phyloP scores from a whole-genome alignment of 2,888 invertebrate species.

The Philaethria dido region DNA sequence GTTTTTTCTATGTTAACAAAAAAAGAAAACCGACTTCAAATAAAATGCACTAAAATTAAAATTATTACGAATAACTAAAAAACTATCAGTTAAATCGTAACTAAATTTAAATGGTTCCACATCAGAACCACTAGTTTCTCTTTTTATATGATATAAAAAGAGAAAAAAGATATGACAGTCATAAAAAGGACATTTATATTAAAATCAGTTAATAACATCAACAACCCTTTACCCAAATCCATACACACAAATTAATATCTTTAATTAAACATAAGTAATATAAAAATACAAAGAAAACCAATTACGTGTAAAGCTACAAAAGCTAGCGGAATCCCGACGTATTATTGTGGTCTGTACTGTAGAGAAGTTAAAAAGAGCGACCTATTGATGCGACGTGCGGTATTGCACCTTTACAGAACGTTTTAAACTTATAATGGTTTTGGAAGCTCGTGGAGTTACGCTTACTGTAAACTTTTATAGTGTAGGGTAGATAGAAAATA shows the following conservation, averaged over 20 bases:
- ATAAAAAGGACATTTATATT: no score
- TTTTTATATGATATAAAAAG: no score
- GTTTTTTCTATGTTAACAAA: no score
- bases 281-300: neutral
- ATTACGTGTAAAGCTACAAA: slow-evolving; percentile 1
- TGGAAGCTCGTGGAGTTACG: slow-evolving; percentile 10
- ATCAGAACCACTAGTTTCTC: no score
- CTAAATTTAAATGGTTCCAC: no score
- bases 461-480: neutral
- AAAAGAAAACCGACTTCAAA: no score
- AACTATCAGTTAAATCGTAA: no score
- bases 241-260: neutral
- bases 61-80: no score
- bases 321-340: neutral
- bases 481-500: neutral
- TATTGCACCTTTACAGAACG: slow-evolving; percentile 10
- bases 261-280: slow-evolving; percentile 6
- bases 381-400: slow-evolving; percentile 4
- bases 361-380: slow-evolving; percentile 8
- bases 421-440: slow-evolving; percentile 24
- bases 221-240: neutral
- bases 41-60: no score
- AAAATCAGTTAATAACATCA: neutral
- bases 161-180: no score
- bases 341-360: slow-evolving; percentile 10